A percentile compares a stretch with the other conserved stretches of the same genome.
Conservation (phyloP, 2,113 vertebrate genomes). For the Thomomys bottae region DNA sequence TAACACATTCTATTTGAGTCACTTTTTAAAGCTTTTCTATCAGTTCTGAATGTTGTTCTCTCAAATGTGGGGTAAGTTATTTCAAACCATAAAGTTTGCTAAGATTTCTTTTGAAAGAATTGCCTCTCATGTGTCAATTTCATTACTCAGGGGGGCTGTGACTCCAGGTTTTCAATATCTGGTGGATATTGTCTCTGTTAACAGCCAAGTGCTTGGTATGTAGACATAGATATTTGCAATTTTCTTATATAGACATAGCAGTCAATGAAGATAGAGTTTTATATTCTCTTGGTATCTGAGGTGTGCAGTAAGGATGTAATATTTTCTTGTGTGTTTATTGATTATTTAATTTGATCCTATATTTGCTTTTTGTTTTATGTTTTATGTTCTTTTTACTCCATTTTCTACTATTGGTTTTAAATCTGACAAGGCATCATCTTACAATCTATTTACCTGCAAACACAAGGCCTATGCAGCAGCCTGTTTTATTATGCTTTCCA, state of each 20-base stretch:
- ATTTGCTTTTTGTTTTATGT: neutral
- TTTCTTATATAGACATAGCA: slow-evolving; percentile 63
- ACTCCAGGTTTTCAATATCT: slow-evolving; percentile 73
- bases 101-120: slow-evolving; percentile 83
- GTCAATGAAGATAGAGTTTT: slow-evolving; percentile 55
- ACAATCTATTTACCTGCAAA: slow-evolving; percentile 10
- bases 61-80: slow-evolving; percentile 81
- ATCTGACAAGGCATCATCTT: neutral
- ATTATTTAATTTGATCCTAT: slow-evolving; percentile 8
- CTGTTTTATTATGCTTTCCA: neutral
- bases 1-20: slow-evolving; percentile 76
- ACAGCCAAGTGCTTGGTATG: slow-evolving; percentile 69
- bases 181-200: slow-evolving; percentile 75
- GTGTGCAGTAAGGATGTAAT: slow-evolving; percentile 21
- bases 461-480: neutral
- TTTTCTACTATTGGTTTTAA: slow-evolving; percentile 47
- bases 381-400: neutral
- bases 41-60: slow-evolving; percentile 75
- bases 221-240: slow-evolving; percentile 54
- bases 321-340: neutral
- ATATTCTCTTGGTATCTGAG: neutral
- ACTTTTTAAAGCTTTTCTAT: neutral
- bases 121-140: slow-evolving; percentile 71
- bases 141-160: slow-evolving; percentile 73
- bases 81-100: slow-evolving; percentile 82